Evolutionary conservation across 1,140 invertebrate species (phyloP), one percentile per base, ranked within the genome.

Genomic region (Planococcus citri): DNA sequence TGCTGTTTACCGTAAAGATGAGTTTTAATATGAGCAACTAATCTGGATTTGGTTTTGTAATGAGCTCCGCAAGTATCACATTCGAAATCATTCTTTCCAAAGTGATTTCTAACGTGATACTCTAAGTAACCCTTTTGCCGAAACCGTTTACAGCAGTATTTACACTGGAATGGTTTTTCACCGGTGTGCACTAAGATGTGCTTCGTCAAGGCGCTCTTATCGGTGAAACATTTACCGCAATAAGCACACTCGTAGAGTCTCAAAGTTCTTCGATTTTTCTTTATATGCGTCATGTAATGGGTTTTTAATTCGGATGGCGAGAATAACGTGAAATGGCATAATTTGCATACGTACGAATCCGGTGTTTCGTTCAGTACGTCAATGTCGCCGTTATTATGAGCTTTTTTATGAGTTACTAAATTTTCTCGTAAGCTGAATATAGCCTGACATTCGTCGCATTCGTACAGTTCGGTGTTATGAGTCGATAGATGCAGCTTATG

Each of bases 21-120:
- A 0, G 95, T 98, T 38, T 95, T 82, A 70, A 98, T 83, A 78
- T 99, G 97, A 0, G 95, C 98, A 80, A 98, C 96, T 37, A 98
- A 82, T 0, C 94, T 97, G 76, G 68, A 57, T 33, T 68, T 68
- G 20, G 68, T 27, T 37, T 37, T 71, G 25, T 69, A 71, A 27
- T 68, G 69, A 9, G 68, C 69, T 27, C 68, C 61, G 58, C 71
- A 71, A 1, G 61, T 41, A 33, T 71, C 71, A 33, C 71, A 95
- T 27, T 64, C 60, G 60, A 9, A 25, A 8, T 84, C 81, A 71
- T 77, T 79, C 22, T 24, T 25, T 12, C 25, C 60, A 24, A 24
- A 9, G 22, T 64, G 60, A 64, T 27, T 24, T 2, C 3, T 9
- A 25, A 64, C 27, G 87, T 94, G 91, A 85, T 91, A 89, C 84